These are phyloP conservation scores for Turritopsis rubra DNA, from an alignment of 30 jellyfish, hydroid and myxozoan genomes.

Conservation along the genomic window DNA sequence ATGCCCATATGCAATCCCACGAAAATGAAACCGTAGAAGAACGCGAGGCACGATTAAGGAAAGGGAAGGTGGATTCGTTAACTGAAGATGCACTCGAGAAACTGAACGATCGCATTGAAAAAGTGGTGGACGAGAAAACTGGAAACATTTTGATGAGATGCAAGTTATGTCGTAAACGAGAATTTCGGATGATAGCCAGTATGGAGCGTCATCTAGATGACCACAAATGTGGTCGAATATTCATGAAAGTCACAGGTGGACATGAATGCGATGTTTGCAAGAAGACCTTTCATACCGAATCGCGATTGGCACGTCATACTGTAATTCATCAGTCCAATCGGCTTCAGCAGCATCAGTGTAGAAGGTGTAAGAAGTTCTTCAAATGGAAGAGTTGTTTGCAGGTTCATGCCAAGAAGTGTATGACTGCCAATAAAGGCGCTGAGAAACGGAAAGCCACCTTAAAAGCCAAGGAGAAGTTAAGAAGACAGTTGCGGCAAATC, in stretches of 20 bases:
- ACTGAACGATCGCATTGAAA: constrained; percentile 8
- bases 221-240: constrained; percentile 12
- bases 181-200: constrained; percentile 26
- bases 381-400: constrained; percentile 27
- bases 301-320: constrained; percentile 7
- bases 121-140: constrained; percentile 28
- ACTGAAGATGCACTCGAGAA: constrained; percentile 28
- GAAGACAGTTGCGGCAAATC: background rate
- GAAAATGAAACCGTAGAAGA: constrained; percentile 30
- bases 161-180: constrained; percentile 29
- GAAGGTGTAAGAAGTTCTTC: constrained; percentile 9
- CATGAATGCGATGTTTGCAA: constrained; percentile 10
- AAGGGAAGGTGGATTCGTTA: constrained; percentile 17
- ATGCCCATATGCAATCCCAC: constrained; percentile 31
- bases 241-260: background rate
- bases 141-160: constrained; percentile 11
- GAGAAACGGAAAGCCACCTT: constrained; percentile 26
- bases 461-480: constrained; percentile 16
- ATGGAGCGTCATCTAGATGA: constrained; percentile 24
- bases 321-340: constrained; percentile 11
- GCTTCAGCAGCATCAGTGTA: background rate
- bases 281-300: background rate
- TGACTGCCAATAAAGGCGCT: constrained; percentile 21
- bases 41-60: constrained; percentile 9
- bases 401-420: constrained; percentile 24